These are phyloP conservation scores for Mandrillus leucophaeus DNA, from an alignment of 2,113 vertebrate genomes.

Conservation along the genomic window DNA sequence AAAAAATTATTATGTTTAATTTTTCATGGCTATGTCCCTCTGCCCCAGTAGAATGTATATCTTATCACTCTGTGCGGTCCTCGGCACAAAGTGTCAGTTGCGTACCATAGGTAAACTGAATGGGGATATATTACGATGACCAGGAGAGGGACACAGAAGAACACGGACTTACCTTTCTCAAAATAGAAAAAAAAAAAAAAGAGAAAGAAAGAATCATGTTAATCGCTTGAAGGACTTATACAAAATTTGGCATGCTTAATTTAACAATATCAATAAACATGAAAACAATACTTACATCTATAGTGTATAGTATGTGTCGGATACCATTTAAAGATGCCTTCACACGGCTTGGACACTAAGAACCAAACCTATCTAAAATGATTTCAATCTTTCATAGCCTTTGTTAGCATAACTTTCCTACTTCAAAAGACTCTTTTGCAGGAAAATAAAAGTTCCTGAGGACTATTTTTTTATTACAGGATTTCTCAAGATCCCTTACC, in stretches of 20 bases:
- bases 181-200: not conserved
- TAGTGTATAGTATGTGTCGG: not conserved
- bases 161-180: not conserved
- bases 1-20: not conserved
- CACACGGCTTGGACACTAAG: not conserved
- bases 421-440: not conserved
- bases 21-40: not conserved
- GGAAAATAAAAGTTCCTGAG: not conserved
- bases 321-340: not conserved
- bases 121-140: too few species aligned
- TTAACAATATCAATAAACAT: not conserved
- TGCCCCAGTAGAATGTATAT: not conserved
- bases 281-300: not conserved
- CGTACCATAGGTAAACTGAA: not conserved
- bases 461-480: not conserved
- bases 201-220: not conserved
- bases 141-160: not conserved
- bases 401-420: not conserved
- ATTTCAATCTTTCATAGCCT: not conserved
- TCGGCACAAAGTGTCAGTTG: not conserved
- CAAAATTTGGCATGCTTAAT: not conserved
- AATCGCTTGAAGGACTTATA: not conserved
- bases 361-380: not conserved
- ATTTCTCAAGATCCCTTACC: not conserved
- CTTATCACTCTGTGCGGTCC: not conserved